These are phyloP conservation scores for Sphaeramia orbicularis DNA, from an alignment of 2,797 vertebrate species.

Conservation along the genomic window DNA sequence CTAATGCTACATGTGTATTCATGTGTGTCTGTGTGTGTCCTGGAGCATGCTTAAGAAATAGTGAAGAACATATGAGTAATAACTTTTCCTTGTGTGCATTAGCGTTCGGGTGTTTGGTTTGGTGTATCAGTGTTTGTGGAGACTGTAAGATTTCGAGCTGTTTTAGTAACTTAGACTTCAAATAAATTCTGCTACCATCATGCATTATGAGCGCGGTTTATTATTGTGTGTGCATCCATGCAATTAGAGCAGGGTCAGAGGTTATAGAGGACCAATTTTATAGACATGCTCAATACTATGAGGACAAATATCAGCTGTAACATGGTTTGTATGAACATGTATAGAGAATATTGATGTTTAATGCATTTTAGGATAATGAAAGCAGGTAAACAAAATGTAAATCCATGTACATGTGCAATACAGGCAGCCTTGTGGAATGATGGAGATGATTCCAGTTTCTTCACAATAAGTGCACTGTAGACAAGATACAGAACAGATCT, in stretches of 20 bases:
- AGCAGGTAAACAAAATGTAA: no score
- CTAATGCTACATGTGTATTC: constrained; percentile 32
- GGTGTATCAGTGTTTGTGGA: no score
- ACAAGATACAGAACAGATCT: no score
- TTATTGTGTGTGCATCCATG: neutral
- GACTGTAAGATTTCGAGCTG: neutral
- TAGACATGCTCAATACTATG: constrained; percentile 29
- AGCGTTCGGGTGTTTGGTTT: neutral
- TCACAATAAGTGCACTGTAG: no score
- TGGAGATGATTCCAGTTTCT: no score
- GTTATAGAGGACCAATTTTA: constrained; percentile 27
- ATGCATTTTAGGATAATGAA: no score
- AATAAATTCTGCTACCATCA: neutral
- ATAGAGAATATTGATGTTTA: neutral
- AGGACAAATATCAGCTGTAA: constrained; percentile 4
- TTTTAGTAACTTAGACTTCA: constrained; percentile 1
- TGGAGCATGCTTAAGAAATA: constrained; percentile 1
- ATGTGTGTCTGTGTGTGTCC: constrained; percentile 14
- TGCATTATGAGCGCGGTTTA: constrained; percentile 2
- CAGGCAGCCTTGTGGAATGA: no score
- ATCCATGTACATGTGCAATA: no score
- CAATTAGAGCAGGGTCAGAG: constrained; percentile 30
- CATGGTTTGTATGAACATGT: neutral
- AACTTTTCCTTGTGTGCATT: constrained; percentile 14
- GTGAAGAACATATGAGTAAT: constrained; percentile 5